Evolutionary conservation across 2,888 invertebrate species (phyloP).

Genomic region (Pollenia griseotomentosa): DNA sequence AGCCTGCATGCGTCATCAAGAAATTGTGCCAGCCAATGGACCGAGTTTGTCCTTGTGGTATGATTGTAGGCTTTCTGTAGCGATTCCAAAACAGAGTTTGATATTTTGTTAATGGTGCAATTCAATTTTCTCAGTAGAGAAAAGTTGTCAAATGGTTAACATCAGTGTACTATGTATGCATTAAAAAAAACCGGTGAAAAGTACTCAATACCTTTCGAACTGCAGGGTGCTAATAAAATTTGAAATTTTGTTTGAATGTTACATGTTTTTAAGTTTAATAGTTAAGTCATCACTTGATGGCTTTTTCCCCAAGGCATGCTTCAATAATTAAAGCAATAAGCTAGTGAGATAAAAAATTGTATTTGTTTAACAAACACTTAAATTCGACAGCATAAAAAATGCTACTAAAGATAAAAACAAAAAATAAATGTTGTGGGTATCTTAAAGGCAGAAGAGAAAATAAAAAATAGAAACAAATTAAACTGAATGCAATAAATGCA

Average conservation of each 20-base stretch:
- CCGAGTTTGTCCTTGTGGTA: too few relatives aligned
- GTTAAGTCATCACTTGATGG: constrained; percentile 57
- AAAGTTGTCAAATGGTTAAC: too few relatives aligned
- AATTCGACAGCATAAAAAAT: constrained; percentile 16
- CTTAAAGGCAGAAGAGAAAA: background rate
- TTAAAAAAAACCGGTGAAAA: too few relatives aligned
- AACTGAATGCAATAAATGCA: constrained; percentile 42
- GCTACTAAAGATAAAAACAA: background rate
- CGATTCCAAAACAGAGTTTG: too few relatives aligned
- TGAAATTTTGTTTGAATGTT: background rate
- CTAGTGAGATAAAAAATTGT: constrained; percentile 15
- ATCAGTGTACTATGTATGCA: too few relatives aligned
- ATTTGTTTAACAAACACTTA: constrained; percentile 6
- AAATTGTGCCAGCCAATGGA: too few relatives aligned
- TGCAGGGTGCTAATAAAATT: background rate
- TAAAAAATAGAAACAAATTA: constrained; percentile 32
- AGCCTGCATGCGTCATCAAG: too few relatives aligned
- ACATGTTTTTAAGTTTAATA: constrained; percentile 19
- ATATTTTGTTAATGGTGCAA: too few relatives aligned
- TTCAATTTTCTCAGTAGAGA: too few relatives aligned
- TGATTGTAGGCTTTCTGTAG: too few relatives aligned
- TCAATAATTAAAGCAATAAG: constrained; percentile 65
- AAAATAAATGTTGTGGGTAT: background rate
- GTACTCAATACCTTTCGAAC: too few relatives aligned
- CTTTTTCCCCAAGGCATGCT: constrained; percentile 19